Base-by-base conservation (phyloP, 2,888 invertebrate species). In the Lathronympha strigana region DNA sequence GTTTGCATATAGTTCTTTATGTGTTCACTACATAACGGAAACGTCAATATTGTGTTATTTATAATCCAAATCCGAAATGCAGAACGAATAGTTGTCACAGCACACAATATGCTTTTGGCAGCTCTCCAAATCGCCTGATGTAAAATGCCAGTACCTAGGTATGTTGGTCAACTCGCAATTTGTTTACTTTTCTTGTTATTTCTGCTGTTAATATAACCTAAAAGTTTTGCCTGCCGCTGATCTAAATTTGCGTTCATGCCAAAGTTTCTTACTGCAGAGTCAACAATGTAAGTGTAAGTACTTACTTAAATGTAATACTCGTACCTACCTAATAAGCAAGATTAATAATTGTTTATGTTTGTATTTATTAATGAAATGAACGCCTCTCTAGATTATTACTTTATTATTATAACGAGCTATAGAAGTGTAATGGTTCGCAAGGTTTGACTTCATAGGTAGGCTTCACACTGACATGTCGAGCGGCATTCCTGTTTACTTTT, bases 111-210 rank as follows among this genome's bases (percentile, higher is more conserved):
- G 33, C 61, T n/a, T 76, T 88, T 91, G 91, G 90, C 71, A 49
- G 68, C 49, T 67, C 76, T 84, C 90, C 91, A 90, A 89, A 87
- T 83, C 73, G 82, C 83, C 83, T 79, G 79, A 81, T 86, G 84
- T 88, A 84, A 86, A 88, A 87, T 84, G 78, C 79, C 78, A 61
- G 45, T 60, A n/a, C n/a, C n/a, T n/a, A 47, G 64, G 83, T 83
- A 87, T 88, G 86, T 86, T 88, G 87, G 85, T 86, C 86, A 85
- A 82, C 85, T 81, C 79, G 78, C 78, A 76, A 83, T 85, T 76
- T 86, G 83, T 88, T 86, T 87, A 82, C 83, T 73, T 77, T 78
- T 55, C 47, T 49, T 61, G 47, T 66, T 64, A 53, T 64, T 64
- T 43, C 33, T 45, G 51, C 8, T 53, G 50, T 43, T 47, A 63